These are phyloP conservation scores for Ictalurus punctatus DNA, from an alignment of 2,113 vertebrate species.

Conservation along the genomic window DNA sequence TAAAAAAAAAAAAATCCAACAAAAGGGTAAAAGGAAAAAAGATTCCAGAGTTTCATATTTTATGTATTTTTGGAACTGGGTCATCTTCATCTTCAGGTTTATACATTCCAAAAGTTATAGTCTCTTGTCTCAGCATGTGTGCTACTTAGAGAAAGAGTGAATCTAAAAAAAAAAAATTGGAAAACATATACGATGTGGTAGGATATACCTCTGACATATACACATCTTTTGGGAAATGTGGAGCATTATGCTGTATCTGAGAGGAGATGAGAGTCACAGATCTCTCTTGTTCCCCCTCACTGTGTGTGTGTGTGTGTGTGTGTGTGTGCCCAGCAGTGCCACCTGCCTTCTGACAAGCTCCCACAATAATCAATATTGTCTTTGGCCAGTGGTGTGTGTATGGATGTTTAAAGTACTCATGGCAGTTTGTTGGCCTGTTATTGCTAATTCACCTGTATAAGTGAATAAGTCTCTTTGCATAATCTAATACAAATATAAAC, in stretches of 20 bases:
- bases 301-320: not conserved
- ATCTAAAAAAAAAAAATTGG: not conserved
- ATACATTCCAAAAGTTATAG: not conserved
- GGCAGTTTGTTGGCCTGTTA: not conserved
- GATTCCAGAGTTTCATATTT: not conserved
- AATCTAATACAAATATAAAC: not conserved
- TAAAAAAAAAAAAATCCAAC: not conserved
- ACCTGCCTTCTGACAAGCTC: conserved; percentile 53
- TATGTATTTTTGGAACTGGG: conserved; percentile 24
- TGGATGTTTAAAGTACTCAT: not conserved
- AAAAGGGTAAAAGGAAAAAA: not conserved
- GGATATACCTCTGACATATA: not conserved
- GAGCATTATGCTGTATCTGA: not conserved
- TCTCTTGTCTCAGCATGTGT: not conserved
- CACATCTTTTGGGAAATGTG: not conserved
- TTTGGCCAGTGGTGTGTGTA: conserved; percentile 23
- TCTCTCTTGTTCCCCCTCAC: conserved; percentile 18
- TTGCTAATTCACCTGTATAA: not conserved
- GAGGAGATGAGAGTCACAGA: not conserved
- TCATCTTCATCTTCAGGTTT: not conserved
- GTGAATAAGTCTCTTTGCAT: not conserved
- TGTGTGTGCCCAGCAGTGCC: conserved; percentile 41
- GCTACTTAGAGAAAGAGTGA: not conserved
- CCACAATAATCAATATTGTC: conserved; percentile 19
- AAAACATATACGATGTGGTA: not conserved